phyloP scores from a whole-genome alignment of 2,888 invertebrate species.

The Vannuccia rotundouncinata region DNA sequence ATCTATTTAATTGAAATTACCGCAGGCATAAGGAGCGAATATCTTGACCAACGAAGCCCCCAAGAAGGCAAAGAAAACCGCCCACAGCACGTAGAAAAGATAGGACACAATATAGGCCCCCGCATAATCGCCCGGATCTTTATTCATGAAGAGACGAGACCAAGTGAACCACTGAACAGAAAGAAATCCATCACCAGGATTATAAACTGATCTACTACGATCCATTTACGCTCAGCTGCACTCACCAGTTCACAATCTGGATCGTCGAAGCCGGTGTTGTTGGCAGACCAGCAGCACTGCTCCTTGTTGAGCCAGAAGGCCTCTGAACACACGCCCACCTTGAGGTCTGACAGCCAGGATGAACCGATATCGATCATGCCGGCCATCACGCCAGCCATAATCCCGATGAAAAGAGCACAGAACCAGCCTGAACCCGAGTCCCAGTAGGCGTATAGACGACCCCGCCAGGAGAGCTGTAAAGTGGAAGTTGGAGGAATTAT shows the following conservation, averaged over 20 bases:
- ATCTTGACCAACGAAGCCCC: conserved; percentile 87
- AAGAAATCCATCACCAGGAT: too few relatives aligned
- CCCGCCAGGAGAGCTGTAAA: too few relatives aligned
- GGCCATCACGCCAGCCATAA: conserved; percentile 58
- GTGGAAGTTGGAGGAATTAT: too few relatives aligned
- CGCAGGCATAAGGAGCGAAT: conserved; percentile 98
- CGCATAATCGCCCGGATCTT: conserved; percentile 59
- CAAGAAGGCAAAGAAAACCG: conserved; percentile 81
- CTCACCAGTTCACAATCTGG: conserved; percentile 79
- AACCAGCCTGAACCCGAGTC: conserved; percentile 73
- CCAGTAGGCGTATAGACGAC: conserved; percentile 64
- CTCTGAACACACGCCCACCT: conserved; percentile 83
- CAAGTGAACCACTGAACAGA: conserved; percentile 97
- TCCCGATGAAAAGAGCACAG: conserved; percentile 60
- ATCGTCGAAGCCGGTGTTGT: conserved; percentile 65
- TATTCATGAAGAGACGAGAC: conserved; percentile 68
- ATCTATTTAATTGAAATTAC: too few relatives aligned
- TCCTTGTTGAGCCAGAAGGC: conserved; percentile 92
- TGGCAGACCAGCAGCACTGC: conserved; percentile 96
- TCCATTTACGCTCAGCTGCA: background rate
- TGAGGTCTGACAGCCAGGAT: conserved; percentile 91
- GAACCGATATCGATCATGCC: conserved; percentile 83
- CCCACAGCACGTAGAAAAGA: conserved; percentile 88
- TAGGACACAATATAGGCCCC: conserved; percentile 86
- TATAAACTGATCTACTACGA: too few relatives aligned